These are phyloP conservation scores for Caenorhabditis becei DNA, from an alignment of 2,888 invertebrate species.

Conservation along the genomic window DNA sequence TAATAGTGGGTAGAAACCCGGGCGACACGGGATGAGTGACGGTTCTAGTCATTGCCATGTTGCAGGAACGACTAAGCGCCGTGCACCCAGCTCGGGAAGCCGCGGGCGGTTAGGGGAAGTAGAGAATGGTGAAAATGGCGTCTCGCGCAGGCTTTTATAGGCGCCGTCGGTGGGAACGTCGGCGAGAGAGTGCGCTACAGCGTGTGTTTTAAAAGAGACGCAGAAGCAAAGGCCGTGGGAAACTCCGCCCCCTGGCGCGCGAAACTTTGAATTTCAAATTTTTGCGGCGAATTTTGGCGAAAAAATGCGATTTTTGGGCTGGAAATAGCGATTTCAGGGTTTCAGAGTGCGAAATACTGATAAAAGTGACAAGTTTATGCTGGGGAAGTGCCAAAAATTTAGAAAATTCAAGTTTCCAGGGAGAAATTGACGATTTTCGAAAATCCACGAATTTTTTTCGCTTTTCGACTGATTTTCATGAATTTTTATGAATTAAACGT, in stretches of 20 bases:
- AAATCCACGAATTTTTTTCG: not conserved
- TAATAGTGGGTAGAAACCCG: not conserved
- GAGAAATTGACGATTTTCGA: no score
- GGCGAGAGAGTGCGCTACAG: slow-evolving; percentile 31
- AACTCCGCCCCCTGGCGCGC: slow-evolving; percentile 58
- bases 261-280: slow-evolving; percentile 34
- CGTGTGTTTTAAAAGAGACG: slow-evolving; percentile 26
- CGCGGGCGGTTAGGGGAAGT: not conserved
- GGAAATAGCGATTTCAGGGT: not conserved
- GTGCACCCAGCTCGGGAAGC: slow-evolving; percentile 46
- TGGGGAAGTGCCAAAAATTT: not conserved
- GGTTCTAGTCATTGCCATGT: slow-evolving; percentile 63
- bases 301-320: not conserved
- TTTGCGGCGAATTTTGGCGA: no score
- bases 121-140: slow-evolving; percentile 26
- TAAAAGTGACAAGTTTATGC: no score
- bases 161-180: slow-evolving; percentile 35
- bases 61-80: slow-evolving; percentile 52
- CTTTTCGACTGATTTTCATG: not conserved
- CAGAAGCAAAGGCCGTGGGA: slow-evolving; percentile 45
- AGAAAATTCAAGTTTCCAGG: not conserved
- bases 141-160: slow-evolving; percentile 41
- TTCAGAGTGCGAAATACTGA: not conserved
- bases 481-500: no score
- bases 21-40: slow-evolving; percentile 45